These are phyloP conservation scores for Athrips mouffetella DNA, from an alignment of 2,888 invertebrate species.

Conservation along the genomic window DNA sequence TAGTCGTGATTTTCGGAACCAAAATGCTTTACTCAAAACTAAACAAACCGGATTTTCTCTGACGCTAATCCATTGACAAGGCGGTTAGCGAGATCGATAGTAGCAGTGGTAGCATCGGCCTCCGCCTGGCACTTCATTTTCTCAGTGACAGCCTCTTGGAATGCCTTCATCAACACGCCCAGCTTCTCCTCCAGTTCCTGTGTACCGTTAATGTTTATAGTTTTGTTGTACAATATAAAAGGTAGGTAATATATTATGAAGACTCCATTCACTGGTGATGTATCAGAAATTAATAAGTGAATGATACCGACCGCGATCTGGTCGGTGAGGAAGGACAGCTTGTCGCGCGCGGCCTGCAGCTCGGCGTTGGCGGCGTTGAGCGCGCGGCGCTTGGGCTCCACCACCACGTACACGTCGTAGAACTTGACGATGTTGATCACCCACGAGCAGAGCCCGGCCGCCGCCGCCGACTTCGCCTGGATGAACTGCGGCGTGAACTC, in stretches of 20 bases:
- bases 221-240: no score
- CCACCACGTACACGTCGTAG: conserved; percentile 93
- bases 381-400: conserved; percentile 94
- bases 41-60: conserved; percentile 82
- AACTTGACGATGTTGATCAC: conserved; percentile 94
- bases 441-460: conserved; percentile 96
- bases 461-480: conserved; percentile 91
- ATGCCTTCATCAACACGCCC: conserved; percentile 86
- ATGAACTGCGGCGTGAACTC: conserved; percentile 93
- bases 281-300: no score
- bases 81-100: conserved; percentile 94
- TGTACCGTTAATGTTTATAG: no score
- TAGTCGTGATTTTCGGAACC: no score
- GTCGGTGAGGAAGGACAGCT: conserved; percentile 85
- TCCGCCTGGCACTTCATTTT: conserved; percentile 95
- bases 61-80: conserved; percentile 95
- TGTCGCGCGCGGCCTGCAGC: conserved; percentile 88
- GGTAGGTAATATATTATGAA: no score
- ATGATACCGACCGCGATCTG: conserved; percentile 79
- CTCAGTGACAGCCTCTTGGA: conserved; percentile 90
- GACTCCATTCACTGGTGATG: no score
- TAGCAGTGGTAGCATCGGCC: conserved; percentile 92
- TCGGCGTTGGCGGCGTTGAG: conserved; percentile 91
- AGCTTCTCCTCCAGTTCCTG: conserved; percentile 88
- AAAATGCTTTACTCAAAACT: no score